Conservation (phyloP, 2,888 invertebrate species). For the Cataglyphis albicans region DNA sequence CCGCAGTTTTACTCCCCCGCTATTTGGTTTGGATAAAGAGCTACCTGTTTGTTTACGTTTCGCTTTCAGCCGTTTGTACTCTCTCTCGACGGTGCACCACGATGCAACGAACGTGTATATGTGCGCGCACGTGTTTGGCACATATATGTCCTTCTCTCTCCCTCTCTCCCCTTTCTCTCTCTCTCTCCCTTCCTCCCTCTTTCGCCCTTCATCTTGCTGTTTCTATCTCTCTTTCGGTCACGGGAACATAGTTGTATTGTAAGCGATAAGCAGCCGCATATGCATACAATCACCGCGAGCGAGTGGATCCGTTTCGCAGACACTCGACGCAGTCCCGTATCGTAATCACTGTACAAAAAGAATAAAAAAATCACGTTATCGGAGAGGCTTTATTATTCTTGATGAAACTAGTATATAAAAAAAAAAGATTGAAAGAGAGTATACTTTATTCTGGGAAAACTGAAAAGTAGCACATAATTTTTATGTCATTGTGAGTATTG, state of each 20-base stretch:
- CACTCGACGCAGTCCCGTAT: slow-evolving; percentile 61
- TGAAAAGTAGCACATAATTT: slow-evolving; percentile 22
- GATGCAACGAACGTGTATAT: slow-evolving; percentile 59
- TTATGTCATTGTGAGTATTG: slow-evolving; percentile 3
- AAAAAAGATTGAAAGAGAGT: slow-evolving; percentile 26
- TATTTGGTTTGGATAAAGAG: slow-evolving; percentile 81
- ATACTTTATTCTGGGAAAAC: slow-evolving; percentile 15
- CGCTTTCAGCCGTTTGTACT: slow-evolving; percentile 78
- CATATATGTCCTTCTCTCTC: slow-evolving; percentile 44
- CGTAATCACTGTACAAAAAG: slow-evolving; percentile 50
- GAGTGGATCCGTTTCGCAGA: slow-evolving; percentile 70
- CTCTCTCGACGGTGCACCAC: slow-evolving; percentile 71
- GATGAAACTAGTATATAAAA: background rate
- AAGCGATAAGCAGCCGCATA: slow-evolving; percentile 72
- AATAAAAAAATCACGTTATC: slow-evolving; percentile 47
- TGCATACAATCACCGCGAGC: slow-evolving; percentile 71
- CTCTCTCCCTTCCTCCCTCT: slow-evolving; percentile 12
- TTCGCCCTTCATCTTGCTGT: background rate
- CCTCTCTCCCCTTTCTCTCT: slow-evolving; percentile 16
- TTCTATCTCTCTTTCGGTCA: slow-evolving; percentile 41
- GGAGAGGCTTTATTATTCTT: slow-evolving; percentile 43
- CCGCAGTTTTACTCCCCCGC: slow-evolving; percentile 78
- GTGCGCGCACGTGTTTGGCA: slow-evolving; percentile 39
- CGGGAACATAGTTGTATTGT: slow-evolving; percentile 59
- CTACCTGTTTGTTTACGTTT: slow-evolving; percentile 82